Evolutionary conservation across 2,113 vertebrate genomes (phyloP).

Genomic region (Serinus canaria): DNA sequence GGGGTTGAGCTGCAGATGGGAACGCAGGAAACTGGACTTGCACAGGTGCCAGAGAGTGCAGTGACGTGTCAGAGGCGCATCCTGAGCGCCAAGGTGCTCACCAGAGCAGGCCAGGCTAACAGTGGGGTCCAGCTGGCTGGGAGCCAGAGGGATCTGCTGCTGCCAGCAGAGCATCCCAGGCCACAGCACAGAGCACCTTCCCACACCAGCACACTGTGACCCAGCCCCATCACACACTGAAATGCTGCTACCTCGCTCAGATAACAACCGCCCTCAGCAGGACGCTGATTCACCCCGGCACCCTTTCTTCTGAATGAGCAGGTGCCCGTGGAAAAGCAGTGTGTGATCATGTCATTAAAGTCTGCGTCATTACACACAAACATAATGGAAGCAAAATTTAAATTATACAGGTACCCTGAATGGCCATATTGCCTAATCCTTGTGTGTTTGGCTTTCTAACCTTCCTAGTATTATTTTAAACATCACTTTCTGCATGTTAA

Average conservation of each 20-base stretch:
- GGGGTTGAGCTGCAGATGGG: background rate
- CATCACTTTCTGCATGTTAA: background rate
- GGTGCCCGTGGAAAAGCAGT: background rate
- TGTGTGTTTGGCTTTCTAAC: background rate
- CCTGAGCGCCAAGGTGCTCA: fast-evolving
- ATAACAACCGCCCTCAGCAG: background rate
- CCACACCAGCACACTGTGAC: fast-evolving
- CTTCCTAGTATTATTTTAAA: constrained; percentile 19
- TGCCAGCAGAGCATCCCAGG: background rate
- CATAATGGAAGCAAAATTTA: constrained; percentile 28
- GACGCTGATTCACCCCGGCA: constrained; percentile 9
- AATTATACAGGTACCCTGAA: background rate
- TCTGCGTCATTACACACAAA: background rate
- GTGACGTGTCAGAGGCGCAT: fast-evolving
- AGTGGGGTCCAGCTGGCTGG: background rate
- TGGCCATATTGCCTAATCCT: background rate
- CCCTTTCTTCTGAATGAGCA: constrained; percentile 48
- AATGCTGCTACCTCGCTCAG: background rate
- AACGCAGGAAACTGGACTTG: fast-evolving
- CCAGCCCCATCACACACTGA: fast-evolving
- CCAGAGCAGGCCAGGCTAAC: fast-evolving
- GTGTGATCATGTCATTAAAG: constrained; percentile 22
- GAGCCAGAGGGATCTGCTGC: background rate
- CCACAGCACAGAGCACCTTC: fast-evolving
- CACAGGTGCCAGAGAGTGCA: background rate